These are phyloP conservation scores for Drosophila prostipennis DNA, from an alignment of 2,888 invertebrate species.

Conservation along the genomic window DNA sequence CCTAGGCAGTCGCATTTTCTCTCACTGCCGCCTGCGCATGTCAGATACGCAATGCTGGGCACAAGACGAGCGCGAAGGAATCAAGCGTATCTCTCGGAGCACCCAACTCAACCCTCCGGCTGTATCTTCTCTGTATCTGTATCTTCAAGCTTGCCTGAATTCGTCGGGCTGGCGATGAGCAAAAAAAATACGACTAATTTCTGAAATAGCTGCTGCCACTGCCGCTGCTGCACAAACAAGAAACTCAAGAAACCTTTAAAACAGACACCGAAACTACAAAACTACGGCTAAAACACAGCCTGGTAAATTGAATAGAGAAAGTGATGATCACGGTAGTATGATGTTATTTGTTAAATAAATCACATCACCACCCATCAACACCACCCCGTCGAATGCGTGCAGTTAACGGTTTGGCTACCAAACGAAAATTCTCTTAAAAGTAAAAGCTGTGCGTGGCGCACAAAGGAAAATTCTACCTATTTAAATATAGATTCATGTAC, in stretches of 20 bases:
- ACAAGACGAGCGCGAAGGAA: constrained; percentile 68
- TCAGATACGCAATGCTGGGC: constrained; percentile 76
- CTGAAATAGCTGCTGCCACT: constrained; percentile 57
- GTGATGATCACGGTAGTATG: constrained; percentile 66
- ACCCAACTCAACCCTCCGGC: constrained; percentile 23
- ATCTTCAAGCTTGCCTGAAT: constrained; percentile 73
- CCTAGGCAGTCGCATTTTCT: constrained; percentile 1
- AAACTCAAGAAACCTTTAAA: constrained; percentile 54
- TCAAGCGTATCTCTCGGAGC: constrained; percentile 67
- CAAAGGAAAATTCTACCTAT: constrained; percentile 35
- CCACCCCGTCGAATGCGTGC: constrained; percentile 9
- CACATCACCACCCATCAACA: constrained; percentile 46
- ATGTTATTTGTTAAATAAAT: constrained; percentile 66
- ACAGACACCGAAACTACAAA: constrained; percentile 54
- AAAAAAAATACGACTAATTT: constrained; percentile 69
- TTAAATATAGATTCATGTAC: background rate
- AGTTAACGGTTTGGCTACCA: constrained; percentile 21
- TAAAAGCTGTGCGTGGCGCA: constrained; percentile 24
- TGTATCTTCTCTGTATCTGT: constrained; percentile 28
- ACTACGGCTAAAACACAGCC: constrained; percentile 34
- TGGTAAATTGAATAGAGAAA: constrained; percentile 73
- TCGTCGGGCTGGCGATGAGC: constrained; percentile 27
- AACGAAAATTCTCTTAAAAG: constrained; percentile 42
- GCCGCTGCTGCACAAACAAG: constrained; percentile 10
- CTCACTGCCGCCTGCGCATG: constrained; percentile 44